phyloP scores from a whole-genome alignment of 2,888 invertebrate species.

The Crossocerus cetratus region DNA sequence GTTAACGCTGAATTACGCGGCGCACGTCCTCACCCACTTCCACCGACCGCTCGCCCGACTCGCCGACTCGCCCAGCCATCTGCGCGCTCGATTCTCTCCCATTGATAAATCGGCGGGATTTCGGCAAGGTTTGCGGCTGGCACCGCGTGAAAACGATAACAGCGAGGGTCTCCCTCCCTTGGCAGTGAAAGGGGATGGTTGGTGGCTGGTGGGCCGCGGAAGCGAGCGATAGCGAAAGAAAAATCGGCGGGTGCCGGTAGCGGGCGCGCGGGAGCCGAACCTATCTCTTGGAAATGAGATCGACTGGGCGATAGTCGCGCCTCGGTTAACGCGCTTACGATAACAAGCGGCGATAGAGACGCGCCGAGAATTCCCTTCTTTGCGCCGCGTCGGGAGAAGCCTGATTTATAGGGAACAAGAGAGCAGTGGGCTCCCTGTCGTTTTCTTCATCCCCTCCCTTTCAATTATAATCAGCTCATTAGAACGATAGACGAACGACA shows the following conservation, averaged over 20 bases:
- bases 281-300: neutral
- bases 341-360: neutral
- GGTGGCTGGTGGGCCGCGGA: neutral
- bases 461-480: too few species aligned
- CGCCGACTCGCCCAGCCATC: too few species aligned
- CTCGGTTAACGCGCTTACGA: neutral
- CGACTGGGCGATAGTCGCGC: neutral
- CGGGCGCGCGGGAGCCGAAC: too few species aligned
- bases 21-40: conserved; percentile 17
- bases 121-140: too few species aligned
- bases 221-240: neutral
- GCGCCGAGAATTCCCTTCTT: neutral
- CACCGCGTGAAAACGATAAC: too few species aligned
- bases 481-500: too few species aligned
- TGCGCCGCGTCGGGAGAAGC: neutral
- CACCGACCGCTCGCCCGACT: neutral
- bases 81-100: conserved; percentile 7
- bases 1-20: conserved; percentile 60
- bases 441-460: too few species aligned
- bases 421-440: too few species aligned
- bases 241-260: neutral
- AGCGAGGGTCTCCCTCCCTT: too few species aligned
- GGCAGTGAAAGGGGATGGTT: too few species aligned
- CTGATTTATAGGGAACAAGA: too few species aligned
- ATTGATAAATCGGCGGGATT: neutral